Base-by-base conservation (phyloP, 2,888 invertebrate genomes). In the Caenorhabditis zanzibari region DNA sequence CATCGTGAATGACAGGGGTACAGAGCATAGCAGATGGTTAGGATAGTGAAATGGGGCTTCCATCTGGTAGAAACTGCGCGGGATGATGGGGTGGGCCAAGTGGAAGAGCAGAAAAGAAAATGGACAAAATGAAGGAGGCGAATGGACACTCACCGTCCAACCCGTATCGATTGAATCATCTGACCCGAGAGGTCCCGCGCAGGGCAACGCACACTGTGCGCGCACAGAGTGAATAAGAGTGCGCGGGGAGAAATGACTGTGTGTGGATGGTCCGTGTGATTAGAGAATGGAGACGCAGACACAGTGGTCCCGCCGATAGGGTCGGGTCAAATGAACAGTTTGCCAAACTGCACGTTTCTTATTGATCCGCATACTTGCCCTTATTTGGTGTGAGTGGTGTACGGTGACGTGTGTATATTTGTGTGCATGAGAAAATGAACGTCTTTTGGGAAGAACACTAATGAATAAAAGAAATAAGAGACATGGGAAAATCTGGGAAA, bases 301-400 rank as follows among this genome's bases (percentile, higher is more conserved):
- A 73, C 0, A 24, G 26, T 54, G 14, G 24, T n/a, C 26, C 63
- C 28, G 10, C 59, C 32, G 24, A 54, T 14, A n/a, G 63, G 64
- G 72, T 52, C 61, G 66, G 79, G 79, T 77, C 77, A 82, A 9
- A 19, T 26, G 26, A 12, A 6, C 54, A 24, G 14, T 56, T 58
- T 64, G 69, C 52, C 44, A 49, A 69, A 74, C 49, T 73, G 82
- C 82, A 82, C 82, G 82, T 82, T 74, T 77, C 58, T 68, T 82
- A 71, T 72, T 82, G 66, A 59, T 72, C 32, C n/a, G 56, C 64
- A 19, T 63, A 26, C n/a, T 56, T 26, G 26, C 52, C 47, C 58
- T 28, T 32, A 19, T 47, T 22, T 58, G 52, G 28, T 80, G 24
- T 72, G 47, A 10, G 72, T 72, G 79, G 66, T 80, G 73, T 32